Percentiles rank a stretch among this genome's conserved stretches.
Conservation (phyloP, 2,113 vertebrate genomes). For the Ancistrus triradiatus region DNA sequence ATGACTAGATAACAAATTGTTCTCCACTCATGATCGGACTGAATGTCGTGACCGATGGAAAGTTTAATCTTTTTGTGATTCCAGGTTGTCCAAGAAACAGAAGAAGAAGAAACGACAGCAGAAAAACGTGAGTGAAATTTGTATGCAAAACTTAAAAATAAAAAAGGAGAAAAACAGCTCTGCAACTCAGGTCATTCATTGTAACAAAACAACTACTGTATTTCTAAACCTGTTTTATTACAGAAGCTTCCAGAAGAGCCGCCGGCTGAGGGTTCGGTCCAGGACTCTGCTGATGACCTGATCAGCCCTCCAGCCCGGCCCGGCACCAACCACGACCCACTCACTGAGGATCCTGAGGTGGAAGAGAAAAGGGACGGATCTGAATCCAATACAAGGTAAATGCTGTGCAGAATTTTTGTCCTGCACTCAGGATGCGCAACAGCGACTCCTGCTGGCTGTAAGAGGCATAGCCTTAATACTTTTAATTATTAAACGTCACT, state of each 20-base stretch:
- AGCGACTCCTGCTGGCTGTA: too few relatives aligned
- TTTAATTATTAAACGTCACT: too few relatives aligned
- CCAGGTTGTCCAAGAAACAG: conserved; percentile 88
- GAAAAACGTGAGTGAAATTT: conserved; percentile 61
- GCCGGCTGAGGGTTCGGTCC: conserved; percentile 9
- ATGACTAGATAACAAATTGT: too few relatives aligned
- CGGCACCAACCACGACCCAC: conserved; percentile 29
- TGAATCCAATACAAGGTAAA: conserved; percentile 57
- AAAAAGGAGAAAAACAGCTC: too few relatives aligned
- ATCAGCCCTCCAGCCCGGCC: not conserved
- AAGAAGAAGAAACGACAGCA: conserved; percentile 83
- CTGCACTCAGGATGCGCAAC: too few relatives aligned
- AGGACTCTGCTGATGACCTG: conserved; percentile 11
- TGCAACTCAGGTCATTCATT: too few relatives aligned
- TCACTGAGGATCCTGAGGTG: conserved; percentile 38
- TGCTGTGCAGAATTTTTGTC: not conserved
- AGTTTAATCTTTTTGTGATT: too few relatives aligned
- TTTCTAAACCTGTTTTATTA: not conserved
- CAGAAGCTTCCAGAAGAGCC: conserved; percentile 44
- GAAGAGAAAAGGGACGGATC: conserved; percentile 32
- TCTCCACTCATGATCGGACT: too few relatives aligned
- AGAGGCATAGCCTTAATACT: too few relatives aligned
- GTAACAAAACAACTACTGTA: conserved; percentile 53
- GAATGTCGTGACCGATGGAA: too few relatives aligned
- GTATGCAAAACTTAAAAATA: too few relatives aligned